phyloP scores from a whole-genome alignment of 1,140 invertebrate species.

The Drosophila mojavensis region DNA sequence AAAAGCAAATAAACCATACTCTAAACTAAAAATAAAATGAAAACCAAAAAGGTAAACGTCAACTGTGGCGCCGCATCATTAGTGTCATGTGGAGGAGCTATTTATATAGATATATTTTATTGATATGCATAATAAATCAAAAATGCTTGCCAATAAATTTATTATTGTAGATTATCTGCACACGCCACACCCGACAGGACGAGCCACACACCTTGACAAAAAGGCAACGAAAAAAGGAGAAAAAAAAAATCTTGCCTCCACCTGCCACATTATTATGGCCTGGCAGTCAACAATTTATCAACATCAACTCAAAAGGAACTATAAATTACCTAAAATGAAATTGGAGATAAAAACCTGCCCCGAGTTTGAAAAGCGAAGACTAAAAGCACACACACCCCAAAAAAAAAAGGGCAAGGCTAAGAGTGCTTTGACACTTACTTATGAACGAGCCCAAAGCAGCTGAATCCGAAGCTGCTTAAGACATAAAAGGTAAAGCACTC shows the following conservation, averaged over 20 bases:
- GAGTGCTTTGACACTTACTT: constrained; percentile 7
- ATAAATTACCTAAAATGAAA: constrained; percentile 62
- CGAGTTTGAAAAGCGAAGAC: background rate
- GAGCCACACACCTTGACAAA: constrained; percentile 63
- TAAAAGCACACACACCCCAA: constrained; percentile 4
- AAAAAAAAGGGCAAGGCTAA: background rate
- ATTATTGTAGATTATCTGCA: constrained; percentile 77
- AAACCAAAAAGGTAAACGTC: constrained; percentile 59
- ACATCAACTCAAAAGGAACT: constrained; percentile 64
- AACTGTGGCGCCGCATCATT: constrained; percentile 67
- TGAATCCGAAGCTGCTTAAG: background rate
- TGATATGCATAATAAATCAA: constrained; percentile 79
- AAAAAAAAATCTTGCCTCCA: constrained; percentile 49
- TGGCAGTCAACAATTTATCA: constrained; percentile 74
- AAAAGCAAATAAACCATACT: background rate
- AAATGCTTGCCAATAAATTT: constrained; percentile 80
- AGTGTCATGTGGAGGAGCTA: constrained; percentile 70
- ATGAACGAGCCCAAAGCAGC: background rate
- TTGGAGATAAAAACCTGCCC: constrained; percentile 23
- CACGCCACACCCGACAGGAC: constrained; percentile 19
- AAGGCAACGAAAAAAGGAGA: constrained; percentile 11
- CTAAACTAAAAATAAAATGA: constrained; percentile 19
- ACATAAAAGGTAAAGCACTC: too few relatives aligned
- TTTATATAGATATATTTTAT: constrained; percentile 64
- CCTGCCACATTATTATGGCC: constrained; percentile 63